Conservation (phyloP, 2,113 vertebrate genomes). For the Rafetus swinhoei region DNA sequence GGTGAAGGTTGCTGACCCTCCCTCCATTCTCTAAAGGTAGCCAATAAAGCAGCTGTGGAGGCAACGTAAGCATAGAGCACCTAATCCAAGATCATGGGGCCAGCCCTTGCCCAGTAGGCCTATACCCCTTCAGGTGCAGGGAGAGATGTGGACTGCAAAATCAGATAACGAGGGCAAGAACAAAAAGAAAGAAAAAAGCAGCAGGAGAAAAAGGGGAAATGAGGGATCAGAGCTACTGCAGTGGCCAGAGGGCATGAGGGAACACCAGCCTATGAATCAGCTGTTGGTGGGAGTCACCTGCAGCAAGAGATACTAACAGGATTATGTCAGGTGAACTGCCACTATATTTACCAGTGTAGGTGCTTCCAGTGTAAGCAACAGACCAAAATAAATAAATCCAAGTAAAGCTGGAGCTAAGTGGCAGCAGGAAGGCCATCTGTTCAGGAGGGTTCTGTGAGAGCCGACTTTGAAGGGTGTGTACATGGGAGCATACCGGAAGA, state of each 20-base stretch:
- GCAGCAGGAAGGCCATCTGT: too few species aligned
- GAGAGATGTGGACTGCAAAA: not conserved
- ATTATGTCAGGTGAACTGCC: not conserved
- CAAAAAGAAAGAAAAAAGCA: rapidly evolving
- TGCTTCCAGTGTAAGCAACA: not conserved
- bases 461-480: not conserved
- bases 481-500: not conserved
- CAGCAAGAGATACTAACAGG: not conserved
- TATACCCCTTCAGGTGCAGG: not conserved
- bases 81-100: rapidly evolving
- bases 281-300: not conserved
- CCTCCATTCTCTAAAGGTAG: not conserved
- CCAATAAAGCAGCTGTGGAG: not conserved
- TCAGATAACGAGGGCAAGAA: not conserved
- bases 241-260: not conserved
- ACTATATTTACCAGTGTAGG: not conserved
- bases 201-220: not conserved
- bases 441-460: not conserved
- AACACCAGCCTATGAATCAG: not conserved
- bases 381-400: not conserved
- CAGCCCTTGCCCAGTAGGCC: rapidly evolving
- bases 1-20: not conserved
- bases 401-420: not conserved
- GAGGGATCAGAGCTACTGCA: not conserved
- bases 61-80: rapidly evolving